Evolutionary conservation across 1,140 invertebrate genomes (phyloP).

Genomic region (Nasonia giraulti): DNA sequence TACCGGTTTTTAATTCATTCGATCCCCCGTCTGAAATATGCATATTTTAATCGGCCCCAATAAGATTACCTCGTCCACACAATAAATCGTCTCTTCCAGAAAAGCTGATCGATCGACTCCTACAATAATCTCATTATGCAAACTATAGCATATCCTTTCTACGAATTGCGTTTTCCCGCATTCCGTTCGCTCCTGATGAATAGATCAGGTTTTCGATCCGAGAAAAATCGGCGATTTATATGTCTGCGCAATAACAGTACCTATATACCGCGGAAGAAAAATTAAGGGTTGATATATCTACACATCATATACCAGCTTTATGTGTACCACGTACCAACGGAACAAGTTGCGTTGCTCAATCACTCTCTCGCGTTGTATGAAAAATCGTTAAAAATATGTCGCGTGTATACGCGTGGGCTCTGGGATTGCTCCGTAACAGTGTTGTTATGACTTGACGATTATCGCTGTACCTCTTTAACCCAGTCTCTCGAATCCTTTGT

Average conservation of each 20-base stretch:
- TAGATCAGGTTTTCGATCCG: not conserved
- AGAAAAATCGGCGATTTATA: too few relatives aligned
- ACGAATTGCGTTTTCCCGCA: not conserved
- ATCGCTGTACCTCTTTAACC: not conserved
- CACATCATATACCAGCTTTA: not conserved
- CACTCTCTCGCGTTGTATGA: not conserved
- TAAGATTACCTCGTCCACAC: too few relatives aligned
- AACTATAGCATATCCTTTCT: not conserved
- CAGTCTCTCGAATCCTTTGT: too few relatives aligned
- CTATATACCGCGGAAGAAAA: not conserved
- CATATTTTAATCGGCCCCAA: too few relatives aligned
- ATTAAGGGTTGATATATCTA: not conserved
- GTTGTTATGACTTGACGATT: not conserved
- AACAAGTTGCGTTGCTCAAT: not conserved
- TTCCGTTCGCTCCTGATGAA: not conserved
- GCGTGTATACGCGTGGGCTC: not conserved
- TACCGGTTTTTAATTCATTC: not conserved
- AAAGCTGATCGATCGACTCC: not conserved
- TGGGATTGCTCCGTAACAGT: not conserved
- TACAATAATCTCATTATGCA: not conserved
- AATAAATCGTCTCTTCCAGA: not conserved
- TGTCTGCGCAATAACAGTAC: not conserved
- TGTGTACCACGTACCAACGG: not conserved
- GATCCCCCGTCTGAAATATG: too few relatives aligned
- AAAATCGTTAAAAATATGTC: not conserved